Percentiles rank a stretch among this genome's conserved stretches.
phyloP scores from a whole-genome alignment of 2,888 invertebrate genomes.

The Amphiduros pacificus region DNA sequence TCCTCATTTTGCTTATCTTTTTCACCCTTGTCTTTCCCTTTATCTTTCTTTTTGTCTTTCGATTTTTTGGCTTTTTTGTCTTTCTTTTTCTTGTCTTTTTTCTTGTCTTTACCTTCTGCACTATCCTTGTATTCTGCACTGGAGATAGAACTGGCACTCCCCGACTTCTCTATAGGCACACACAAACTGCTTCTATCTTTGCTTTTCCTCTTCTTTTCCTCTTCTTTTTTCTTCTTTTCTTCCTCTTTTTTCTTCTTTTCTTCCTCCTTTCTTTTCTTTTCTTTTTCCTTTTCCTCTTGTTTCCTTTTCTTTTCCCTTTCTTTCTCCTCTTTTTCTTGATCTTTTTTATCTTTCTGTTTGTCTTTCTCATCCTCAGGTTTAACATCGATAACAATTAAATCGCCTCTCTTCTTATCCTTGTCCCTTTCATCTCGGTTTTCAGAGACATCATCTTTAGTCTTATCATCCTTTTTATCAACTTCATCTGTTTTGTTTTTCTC shows the following conservation, averaged over 20 bases:
- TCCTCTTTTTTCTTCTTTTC: background rate
- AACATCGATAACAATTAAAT: background rate
- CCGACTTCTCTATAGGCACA: background rate
- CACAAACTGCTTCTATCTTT: too few species aligned
- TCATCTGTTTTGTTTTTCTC: too few species aligned
- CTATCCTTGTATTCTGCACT: background rate
- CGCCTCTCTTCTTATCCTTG: background rate
- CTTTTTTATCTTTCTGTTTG: background rate
- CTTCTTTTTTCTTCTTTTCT: too few species aligned
- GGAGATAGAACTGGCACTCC: slow-evolving; percentile 1
- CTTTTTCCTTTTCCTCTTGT: background rate
- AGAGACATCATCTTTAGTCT: too few species aligned
- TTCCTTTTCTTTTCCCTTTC: background rate
- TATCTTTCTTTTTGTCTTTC: background rate
- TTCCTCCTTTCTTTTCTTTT: background rate
- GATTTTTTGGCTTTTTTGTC: background rate
- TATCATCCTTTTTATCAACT: too few species aligned
- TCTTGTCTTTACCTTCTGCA: background rate
- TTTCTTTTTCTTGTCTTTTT: background rate
- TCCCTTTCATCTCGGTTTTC: too few species aligned
- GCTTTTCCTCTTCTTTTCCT: too few species aligned
- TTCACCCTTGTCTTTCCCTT: background rate
- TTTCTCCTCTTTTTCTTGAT: background rate
- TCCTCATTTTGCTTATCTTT: background rate
- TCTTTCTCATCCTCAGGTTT: background rate